These are phyloP conservation scores for Pseudorasbora parva DNA, from an alignment of 2,113 vertebrate genomes.

Conservation along the genomic window DNA sequence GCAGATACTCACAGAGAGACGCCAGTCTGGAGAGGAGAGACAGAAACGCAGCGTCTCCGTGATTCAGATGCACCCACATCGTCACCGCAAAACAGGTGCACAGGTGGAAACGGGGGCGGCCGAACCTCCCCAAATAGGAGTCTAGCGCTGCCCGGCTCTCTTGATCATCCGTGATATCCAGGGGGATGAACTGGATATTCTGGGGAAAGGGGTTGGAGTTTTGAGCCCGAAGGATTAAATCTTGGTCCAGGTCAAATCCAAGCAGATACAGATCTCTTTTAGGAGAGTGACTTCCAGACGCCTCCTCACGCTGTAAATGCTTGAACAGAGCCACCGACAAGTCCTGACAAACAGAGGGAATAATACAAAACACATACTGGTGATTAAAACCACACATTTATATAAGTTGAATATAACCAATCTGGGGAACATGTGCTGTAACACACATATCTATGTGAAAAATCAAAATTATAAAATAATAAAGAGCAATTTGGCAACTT, in stretches of 20 bases:
- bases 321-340: constrained; percentile 87
- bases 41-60: constrained; percentile 83
- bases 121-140: constrained; percentile 75
- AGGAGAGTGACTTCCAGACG: background rate
- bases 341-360: constrained; percentile 74
- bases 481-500: background rate
- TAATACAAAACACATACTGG: background rate
- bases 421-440: background rate
- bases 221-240: constrained; percentile 80
- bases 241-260: constrained; percentile 88
- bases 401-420: background rate
- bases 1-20: constrained; percentile 78
- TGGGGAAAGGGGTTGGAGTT: constrained; percentile 80
- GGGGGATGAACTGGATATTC: constrained; percentile 79
- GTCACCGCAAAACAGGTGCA: constrained; percentile 89
- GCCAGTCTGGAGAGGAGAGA: constrained; percentile 81
- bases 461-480: too few species aligned
- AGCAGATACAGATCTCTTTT: constrained; percentile 77
- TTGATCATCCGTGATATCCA: constrained; percentile 83
- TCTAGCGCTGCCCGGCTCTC: constrained; percentile 67
- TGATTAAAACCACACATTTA: background rate
- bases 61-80: constrained; percentile 97
- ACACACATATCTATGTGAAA: background rate
- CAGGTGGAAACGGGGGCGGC: constrained; percentile 81
- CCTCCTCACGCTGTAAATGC: constrained; percentile 77